Conservation (phyloP, 2,797 vertebrate species). For the Fistularia commersonii region DNA sequence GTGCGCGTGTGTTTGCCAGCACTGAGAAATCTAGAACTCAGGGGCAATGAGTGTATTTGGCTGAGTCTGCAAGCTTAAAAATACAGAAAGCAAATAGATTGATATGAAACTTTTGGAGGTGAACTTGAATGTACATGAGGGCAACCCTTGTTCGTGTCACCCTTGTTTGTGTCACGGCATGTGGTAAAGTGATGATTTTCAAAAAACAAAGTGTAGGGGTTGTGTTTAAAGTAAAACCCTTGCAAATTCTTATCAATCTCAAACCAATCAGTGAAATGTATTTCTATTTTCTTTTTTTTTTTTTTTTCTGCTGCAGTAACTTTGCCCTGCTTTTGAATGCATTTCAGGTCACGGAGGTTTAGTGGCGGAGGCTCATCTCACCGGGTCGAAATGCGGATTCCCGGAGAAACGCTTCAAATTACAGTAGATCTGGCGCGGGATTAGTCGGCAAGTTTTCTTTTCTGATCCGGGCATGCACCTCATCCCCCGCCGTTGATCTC, state of each 20-base stretch:
- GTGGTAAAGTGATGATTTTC: neutral
- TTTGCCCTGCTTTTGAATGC: neutral
- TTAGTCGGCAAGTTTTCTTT: conserved; percentile 1
- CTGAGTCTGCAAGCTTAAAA: conserved; percentile 38
- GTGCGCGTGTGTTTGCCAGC: conserved; percentile 38
- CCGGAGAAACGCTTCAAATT: conserved; percentile 3
- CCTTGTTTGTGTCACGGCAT: conserved; percentile 4
- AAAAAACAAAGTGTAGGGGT: neutral
- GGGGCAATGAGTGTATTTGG: conserved; percentile 61
- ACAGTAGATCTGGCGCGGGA: neutral
- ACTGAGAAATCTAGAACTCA: conserved; percentile 47
- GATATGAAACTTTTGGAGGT: conserved; percentile 18
- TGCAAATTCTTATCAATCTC: too few relatives aligned
- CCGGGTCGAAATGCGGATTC: neutral
- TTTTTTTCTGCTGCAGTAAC: too few relatives aligned
- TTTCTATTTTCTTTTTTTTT: neutral
- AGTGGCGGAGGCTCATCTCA: neutral
- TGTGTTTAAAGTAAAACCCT: too few relatives aligned
- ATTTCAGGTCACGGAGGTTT: neutral
- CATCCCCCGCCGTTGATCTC: conserved; percentile 6
- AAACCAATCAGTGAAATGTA: too few relatives aligned
- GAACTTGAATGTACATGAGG: conserved; percentile 5
- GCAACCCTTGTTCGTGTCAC: neutral
- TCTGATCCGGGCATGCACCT: conserved; percentile 11
- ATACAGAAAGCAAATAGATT: conserved; percentile 20